These are phyloP conservation scores for Rutilus rutilus DNA, from an alignment of 2,113 vertebrate genomes.

Conservation along the genomic window DNA sequence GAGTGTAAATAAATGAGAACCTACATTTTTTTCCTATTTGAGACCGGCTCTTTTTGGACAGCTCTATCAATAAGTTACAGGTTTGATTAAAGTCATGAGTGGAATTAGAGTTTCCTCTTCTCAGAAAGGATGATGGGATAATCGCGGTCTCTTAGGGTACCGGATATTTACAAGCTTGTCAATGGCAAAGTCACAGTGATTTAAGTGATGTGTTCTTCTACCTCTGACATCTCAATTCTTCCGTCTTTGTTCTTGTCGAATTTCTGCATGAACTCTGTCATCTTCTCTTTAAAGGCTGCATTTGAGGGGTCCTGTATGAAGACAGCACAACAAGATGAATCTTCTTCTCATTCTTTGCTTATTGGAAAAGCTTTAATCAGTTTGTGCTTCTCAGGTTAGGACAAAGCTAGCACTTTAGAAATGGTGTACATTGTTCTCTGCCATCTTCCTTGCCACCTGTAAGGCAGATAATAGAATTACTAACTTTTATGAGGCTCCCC, in stretches of 20 bases:
- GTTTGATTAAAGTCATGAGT: background rate
- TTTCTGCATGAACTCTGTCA: constrained; percentile 98
- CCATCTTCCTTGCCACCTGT: background rate
- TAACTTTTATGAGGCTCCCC: constrained; percentile 23
- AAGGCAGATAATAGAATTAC: constrained; percentile 7
- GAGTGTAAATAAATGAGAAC: constrained; percentile 16
- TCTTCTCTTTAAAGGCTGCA: constrained; percentile 86
- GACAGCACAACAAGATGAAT: constrained; percentile 27
- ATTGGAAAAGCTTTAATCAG: constrained; percentile 21
- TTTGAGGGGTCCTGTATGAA: constrained; percentile 82
- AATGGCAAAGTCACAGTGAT: background rate
- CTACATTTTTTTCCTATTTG: background rate
- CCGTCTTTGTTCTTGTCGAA: constrained; percentile 96
- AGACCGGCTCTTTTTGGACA: background rate
- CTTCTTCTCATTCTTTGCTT: background rate
- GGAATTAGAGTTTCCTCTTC: background rate
- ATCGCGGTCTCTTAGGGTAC: background rate
- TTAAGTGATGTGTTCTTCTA: constrained; percentile 66
- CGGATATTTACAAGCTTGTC: background rate
- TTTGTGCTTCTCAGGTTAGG: constrained; percentile 11
- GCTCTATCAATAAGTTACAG: background rate
- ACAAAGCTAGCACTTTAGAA: background rate
- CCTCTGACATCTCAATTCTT: constrained; percentile 97
- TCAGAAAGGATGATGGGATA: background rate
- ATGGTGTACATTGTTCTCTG: background rate